Percentiles rank a stretch among this genome's conserved stretches.
Conservation (phyloP, 2,113 vertebrate genomes). For the Centropus bengalensis region DNA sequence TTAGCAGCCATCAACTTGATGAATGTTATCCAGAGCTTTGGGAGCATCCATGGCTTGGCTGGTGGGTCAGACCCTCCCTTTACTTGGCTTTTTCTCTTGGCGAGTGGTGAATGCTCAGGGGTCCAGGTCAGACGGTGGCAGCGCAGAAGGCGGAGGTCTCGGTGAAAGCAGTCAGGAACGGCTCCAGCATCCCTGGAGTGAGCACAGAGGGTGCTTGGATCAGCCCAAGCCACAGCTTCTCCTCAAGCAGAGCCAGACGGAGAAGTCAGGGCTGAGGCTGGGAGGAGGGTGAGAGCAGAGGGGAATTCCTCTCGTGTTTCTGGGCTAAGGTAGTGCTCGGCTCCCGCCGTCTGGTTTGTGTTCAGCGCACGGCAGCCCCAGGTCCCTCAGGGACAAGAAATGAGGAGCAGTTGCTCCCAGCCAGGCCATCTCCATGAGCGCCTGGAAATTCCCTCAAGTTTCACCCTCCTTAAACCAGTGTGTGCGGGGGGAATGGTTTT, state of each 20-base stretch:
- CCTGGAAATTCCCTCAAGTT: not conserved
- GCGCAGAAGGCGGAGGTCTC: not conserved
- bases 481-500: not conserved
- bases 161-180: not conserved
- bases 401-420: not conserved
- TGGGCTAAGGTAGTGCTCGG: conserved; percentile 58
- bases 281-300: not conserved
- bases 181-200: not conserved
- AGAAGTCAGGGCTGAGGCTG: not conserved
- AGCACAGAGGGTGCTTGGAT: rapidly evolving
- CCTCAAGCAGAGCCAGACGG: not conserved
- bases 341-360: conserved; percentile 61
- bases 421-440: not conserved
- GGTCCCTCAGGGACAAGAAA: not conserved
- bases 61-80: not conserved
- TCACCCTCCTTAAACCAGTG: not conserved
- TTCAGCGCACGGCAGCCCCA: not conserved
- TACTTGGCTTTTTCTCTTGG: not conserved
- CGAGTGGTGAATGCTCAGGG: rapidly evolving
- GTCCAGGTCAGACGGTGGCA: not conserved
- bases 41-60: not conserved
- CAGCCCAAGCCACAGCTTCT: not conserved
- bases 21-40: not conserved
- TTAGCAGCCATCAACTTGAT: not conserved
- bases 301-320: conserved; percentile 67